A percentile compares a stretch with the other conserved stretches of the same genome.
Evolutionary conservation across 2,888 invertebrate species (phyloP).

Genomic region (Balanococcus diminutus): DNA sequence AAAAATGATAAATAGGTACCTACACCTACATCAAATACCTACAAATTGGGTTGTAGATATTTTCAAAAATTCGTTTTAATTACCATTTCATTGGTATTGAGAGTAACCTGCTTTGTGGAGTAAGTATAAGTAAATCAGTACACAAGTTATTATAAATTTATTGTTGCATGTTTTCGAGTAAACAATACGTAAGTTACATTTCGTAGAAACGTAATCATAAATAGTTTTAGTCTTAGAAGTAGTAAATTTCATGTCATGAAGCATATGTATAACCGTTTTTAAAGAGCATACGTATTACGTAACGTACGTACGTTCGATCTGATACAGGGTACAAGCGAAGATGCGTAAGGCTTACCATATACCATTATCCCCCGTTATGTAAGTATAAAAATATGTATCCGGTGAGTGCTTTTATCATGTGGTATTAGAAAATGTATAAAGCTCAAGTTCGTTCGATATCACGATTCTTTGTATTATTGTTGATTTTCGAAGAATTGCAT

Average conservation of each 20-base stretch:
- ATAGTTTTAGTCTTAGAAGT: not conserved
- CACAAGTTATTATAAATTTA: not conserved
- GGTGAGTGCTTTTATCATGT: not conserved
- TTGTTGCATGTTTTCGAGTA: not conserved
- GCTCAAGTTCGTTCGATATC: not conserved
- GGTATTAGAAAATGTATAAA: constrained; percentile 15
- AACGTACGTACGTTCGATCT: not conserved
- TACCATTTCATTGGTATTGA: too few species aligned
- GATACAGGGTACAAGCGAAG: not conserved
- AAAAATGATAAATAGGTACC: too few species aligned
- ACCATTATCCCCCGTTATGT: too few species aligned
- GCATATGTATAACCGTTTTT: not conserved
- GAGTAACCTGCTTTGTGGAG: too few species aligned
- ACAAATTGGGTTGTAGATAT: too few species aligned
- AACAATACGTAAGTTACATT: not conserved
- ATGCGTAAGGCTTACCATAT: not conserved
- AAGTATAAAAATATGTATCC: constrained; percentile 15
- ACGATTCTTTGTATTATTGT: not conserved
- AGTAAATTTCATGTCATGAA: not conserved
- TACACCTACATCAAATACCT: too few species aligned
- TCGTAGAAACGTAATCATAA: not conserved
- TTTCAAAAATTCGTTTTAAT: too few species aligned
- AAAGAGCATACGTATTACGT: not conserved
- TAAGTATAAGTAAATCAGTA: not conserved
- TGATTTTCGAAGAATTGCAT: not conserved